A percentile compares a stretch with the other conserved stretches of the same genome.
Conservation (phyloP, 2,113 vertebrate species). For the Kryptolebias marmoratus region DNA sequence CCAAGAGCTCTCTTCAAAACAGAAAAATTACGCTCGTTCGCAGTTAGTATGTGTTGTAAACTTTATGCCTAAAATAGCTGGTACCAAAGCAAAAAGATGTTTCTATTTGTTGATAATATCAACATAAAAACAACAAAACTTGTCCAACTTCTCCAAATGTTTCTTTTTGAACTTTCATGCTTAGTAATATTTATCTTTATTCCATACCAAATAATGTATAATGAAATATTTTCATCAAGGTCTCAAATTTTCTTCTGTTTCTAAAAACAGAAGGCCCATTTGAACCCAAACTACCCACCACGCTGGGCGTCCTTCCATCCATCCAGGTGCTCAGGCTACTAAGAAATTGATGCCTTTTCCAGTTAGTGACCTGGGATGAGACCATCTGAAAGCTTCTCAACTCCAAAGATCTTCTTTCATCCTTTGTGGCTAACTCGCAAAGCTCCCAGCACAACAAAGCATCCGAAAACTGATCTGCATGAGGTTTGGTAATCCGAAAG, state of each 20-base stretch:
- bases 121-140: no score
- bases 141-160: no score
- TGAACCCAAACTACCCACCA: slow-evolving; percentile 21
- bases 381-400: slow-evolving; percentile 55
- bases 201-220: no score
- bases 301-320: slow-evolving; percentile 1
- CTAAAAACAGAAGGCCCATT: slow-evolving; percentile 18
- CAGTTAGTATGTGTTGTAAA: no score
- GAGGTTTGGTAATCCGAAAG: slow-evolving; percentile 65
- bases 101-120: no score
- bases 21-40: no score
- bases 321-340: slow-evolving; percentile 40
- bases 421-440: slow-evolving; percentile 70
- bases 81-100: no score
- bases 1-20: no score
- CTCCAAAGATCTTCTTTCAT: slow-evolving; percentile 75
- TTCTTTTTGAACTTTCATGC: no score
- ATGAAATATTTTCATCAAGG: background rate
- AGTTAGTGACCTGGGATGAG: slow-evolving; percentile 60
- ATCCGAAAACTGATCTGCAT: slow-evolving; percentile 69
- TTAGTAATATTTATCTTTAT: no score
- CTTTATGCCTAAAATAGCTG: no score
- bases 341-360: slow-evolving; percentile 58
- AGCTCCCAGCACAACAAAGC: slow-evolving; percentile 66
- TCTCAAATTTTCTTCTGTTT: background rate